Conservation (phyloP, 1,140 invertebrate genomes). For the Neelides sp. region DNA sequence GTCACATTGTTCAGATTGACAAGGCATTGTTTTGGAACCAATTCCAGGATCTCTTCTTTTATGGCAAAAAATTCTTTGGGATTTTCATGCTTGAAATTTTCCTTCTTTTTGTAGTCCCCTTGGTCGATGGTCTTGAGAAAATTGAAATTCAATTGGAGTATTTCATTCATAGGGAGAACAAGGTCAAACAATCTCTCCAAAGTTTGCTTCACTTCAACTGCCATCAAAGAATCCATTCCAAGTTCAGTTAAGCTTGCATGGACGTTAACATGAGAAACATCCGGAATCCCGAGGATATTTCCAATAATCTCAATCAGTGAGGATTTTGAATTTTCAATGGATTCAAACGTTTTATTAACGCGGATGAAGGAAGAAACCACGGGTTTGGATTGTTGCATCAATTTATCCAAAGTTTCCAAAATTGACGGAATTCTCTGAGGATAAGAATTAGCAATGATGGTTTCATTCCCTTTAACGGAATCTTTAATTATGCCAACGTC, state of each 20-base stretch:
- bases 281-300: constrained; percentile 79
- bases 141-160: too few relatives aligned
- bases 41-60: not conserved
- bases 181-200: constrained; percentile 11
- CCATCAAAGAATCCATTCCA: constrained; percentile 50
- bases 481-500: constrained; percentile 62
- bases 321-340: constrained; percentile 43
- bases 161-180: too few relatives aligned
- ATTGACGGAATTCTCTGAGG: constrained; percentile 85
- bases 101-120: not conserved
- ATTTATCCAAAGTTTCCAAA: constrained; percentile 66
- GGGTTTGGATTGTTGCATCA: constrained; percentile 73
- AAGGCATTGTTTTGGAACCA: constrained; percentile 33
- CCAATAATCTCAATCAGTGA: constrained; percentile 59
- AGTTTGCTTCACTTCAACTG: constrained; percentile 48
- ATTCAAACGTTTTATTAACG: constrained; percentile 35
- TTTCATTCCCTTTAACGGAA: constrained; percentile 60
- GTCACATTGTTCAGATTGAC: constrained; percentile 37
- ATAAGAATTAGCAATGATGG: constrained; percentile 41
- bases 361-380: constrained; percentile 72
- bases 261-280: constrained; percentile 57
- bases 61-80: not conserved
- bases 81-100: not conserved
- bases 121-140: not conserved
- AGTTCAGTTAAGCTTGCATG: constrained; percentile 45